Percentiles rank a stretch among this genome's conserved stretches.
These are phyloP conservation scores for Spea multiplicata DNA, from an alignment of 2,113 vertebrate genomes.

Conservation along the genomic window DNA sequence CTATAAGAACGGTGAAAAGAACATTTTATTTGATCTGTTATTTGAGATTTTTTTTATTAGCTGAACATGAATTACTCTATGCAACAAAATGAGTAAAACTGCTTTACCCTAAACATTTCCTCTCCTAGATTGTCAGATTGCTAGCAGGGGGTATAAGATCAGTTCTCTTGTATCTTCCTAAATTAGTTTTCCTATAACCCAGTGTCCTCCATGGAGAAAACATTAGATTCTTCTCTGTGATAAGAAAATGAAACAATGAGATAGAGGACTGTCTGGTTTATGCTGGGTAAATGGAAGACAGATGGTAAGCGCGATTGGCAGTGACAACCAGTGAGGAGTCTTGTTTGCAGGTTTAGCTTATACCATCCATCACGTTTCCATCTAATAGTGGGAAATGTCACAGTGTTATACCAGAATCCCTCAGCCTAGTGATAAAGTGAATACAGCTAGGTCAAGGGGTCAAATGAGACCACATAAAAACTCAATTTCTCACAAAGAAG, in stretches of 20 bases:
- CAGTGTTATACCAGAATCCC: constrained; percentile 53
- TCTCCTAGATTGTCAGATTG: constrained; percentile 8
- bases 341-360: constrained; percentile 64
- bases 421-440: constrained; percentile 47
- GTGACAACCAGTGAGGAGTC: constrained; percentile 67
- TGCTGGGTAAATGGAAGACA: constrained; percentile 67
- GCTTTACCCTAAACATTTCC: background rate
- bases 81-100: too few species aligned
- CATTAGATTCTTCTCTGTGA: constrained; percentile 57
- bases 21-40: too few species aligned
- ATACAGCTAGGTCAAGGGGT: constrained; percentile 40
- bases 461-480: constrained; percentile 22
- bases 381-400: constrained; percentile 69
- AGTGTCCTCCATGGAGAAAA: constrained; percentile 46
- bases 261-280: constrained; percentile 59
- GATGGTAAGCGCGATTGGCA: constrained; percentile 66
- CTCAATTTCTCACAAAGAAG: background rate
- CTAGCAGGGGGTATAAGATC: background rate
- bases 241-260: constrained; percentile 62
- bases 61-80: too few species aligned
- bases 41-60: too few species aligned
- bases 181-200: constrained; percentile 19
- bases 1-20: too few species aligned
- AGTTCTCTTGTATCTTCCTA: background rate
- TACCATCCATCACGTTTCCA: constrained; percentile 77